These are phyloP conservation scores for Trypoxylon attenuatum DNA, from an alignment of 2,888 invertebrate genomes.

Conservation along the genomic window DNA sequence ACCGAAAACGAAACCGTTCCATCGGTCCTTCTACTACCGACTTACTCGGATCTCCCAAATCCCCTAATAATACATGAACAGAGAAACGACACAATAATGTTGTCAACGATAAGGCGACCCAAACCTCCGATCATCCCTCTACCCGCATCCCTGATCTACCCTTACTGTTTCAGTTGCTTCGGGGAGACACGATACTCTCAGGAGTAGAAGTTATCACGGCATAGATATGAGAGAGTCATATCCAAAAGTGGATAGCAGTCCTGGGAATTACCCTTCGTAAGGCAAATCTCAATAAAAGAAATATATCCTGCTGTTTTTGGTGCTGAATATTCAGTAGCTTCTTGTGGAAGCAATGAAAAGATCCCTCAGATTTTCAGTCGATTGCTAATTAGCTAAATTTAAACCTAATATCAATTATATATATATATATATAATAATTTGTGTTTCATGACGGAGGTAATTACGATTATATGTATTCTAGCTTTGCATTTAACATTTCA, in stretches of 20 bases:
- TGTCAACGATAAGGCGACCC: constrained; percentile 9
- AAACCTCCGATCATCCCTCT: constrained; percentile 20
- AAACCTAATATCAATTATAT: no score
- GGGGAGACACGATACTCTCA: background rate
- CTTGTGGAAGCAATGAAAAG: no score
- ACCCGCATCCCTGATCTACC: constrained; percentile 9
- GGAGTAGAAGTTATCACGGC: background rate
- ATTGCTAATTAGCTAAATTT: no score
- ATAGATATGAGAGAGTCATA: background rate
- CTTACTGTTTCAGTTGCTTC: constrained; percentile 11
- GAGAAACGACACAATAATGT: background rate
- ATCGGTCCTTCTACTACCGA: constrained; percentile 1
- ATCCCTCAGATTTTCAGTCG: no score
- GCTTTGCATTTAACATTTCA: no score
- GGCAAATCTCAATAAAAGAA: no score
- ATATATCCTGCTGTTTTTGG: no score
- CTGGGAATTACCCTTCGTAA: background rate
- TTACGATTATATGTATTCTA: no score
- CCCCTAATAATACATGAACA: constrained; percentile 33
- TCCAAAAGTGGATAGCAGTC: background rate
- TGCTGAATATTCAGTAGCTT: no score
- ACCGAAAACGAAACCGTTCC: constrained; percentile 21
- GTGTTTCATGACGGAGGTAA: no score
- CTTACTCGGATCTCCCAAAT: constrained; percentile 9
- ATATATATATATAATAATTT: no score